phyloP scores from a whole-genome alignment of 2,797 vertebrate species.

The Melopsittacus undulatus region DNA sequence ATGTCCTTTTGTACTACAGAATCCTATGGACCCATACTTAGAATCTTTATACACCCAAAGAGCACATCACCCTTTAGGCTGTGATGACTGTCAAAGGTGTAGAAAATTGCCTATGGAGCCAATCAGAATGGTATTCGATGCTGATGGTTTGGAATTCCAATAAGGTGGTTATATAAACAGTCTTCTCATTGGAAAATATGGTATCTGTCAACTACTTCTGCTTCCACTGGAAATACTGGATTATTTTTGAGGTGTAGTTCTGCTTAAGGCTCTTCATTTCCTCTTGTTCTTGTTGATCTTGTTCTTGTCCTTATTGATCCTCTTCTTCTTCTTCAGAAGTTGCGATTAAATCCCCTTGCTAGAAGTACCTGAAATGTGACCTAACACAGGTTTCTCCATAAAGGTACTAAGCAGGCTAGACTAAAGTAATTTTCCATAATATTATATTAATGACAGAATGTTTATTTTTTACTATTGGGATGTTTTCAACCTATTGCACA shows the following conservation, averaged over 20 bases:
- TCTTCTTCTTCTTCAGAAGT: background rate
- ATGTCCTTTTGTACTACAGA: background rate
- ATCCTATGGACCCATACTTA: fast-evolving
- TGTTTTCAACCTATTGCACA: background rate
- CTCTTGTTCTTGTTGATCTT: background rate
- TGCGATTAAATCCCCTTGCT: background rate
- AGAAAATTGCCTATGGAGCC: background rate
- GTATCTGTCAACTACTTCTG: background rate
- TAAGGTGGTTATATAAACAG: background rate
- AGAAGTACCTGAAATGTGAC: background rate
- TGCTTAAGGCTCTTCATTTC: background rate
- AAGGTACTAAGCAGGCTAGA: background rate
- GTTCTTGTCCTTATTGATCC: background rate
- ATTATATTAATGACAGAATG: background rate
- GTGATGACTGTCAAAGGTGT: background rate
- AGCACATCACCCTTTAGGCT: background rate
- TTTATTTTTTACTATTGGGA: background rate
- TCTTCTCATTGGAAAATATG: background rate
- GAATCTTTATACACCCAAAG: fast-evolving
- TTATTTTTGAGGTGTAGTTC: background rate
- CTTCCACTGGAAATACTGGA: background rate
- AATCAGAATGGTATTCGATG: background rate
- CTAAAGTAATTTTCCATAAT: background rate
- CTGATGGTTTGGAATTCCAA: background rate
- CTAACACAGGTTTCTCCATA: background rate